phyloP scores from a whole-genome alignment of 1,140 invertebrate genomes.

The Papilio aristodemus region DNA sequence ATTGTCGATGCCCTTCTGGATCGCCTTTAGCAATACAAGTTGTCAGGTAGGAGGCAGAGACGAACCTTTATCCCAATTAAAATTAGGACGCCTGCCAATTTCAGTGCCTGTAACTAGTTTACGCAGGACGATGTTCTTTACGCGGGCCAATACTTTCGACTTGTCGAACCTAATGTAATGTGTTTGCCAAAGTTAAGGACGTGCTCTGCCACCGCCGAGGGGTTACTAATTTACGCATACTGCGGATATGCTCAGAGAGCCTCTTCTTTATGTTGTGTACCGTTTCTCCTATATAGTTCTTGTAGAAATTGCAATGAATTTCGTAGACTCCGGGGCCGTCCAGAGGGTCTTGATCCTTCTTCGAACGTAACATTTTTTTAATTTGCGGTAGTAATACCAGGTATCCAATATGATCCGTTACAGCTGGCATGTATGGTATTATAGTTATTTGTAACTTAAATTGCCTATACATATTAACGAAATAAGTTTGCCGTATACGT shows the following conservation, averaged over 20 bases:
- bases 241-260: not conserved
- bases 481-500: not conserved
- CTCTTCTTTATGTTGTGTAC: not conserved
- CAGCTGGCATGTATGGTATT: no score
- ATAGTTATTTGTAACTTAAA: no score
- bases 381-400: not conserved
- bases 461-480: no score
- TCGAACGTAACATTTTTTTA: not conserved
- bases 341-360: not conserved
- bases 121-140: no score
- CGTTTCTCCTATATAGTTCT: slow-evolving; percentile 19
- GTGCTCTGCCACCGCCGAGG: not conserved
- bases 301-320: slow-evolving; percentile 6
- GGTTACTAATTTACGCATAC: not conserved
- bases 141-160: not conserved
- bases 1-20: no score
- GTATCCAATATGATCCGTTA: slow-evolving; percentile 13
- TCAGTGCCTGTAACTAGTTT: no score
- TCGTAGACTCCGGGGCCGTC: slow-evolving; percentile 15
- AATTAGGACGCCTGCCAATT: no score
- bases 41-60: no score
- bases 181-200: not conserved
- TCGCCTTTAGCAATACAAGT: no score
- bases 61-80: no score
- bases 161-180: not conserved